Evolutionary conservation across 2,113 vertebrate genomes (phyloP).

Genomic region (Cyprinus carpio): DNA sequence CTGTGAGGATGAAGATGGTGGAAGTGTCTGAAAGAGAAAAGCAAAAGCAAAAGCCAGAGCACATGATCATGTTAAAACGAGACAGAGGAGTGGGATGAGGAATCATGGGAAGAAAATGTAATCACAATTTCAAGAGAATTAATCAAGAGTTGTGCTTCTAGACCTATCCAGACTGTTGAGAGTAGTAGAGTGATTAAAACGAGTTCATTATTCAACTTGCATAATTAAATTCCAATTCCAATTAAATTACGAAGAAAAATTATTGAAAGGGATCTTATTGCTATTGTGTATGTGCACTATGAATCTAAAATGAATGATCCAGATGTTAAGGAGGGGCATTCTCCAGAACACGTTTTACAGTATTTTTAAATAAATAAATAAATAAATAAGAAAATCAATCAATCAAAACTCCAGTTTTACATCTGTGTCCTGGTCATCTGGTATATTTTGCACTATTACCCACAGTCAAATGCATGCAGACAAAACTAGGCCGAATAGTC

Average conservation of each 20-base stretch:
- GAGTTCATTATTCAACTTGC: constrained; percentile 36
- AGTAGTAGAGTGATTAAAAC: constrained; percentile 36
- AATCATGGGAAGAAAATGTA: constrained; percentile 23
- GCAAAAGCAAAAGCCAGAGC: constrained; percentile 7
- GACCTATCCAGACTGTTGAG: constrained; percentile 27
- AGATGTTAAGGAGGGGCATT: neutral
- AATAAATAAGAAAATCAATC: neutral
- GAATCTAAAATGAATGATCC: constrained; percentile 25
- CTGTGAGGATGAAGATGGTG: constrained; percentile 6
- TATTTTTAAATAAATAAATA: neutral
- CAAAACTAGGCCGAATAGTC: neutral
- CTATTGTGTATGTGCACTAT: constrained; percentile 11
- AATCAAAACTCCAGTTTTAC: no score
- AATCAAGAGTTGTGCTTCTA: constrained; percentile 35
- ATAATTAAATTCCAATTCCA: constrained; percentile 39
- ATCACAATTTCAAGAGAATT: no score
- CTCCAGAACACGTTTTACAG: neutral
- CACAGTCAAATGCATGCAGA: neutral
- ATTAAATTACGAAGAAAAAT: constrained; percentile 25
- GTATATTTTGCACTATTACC: neutral
- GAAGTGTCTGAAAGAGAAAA: constrained; percentile 7
- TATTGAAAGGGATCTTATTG: constrained; percentile 28
- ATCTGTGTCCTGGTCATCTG: no score
- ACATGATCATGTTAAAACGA: constrained; percentile 10
- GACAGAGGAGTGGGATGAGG: constrained; percentile 28